Conservation (phyloP, 1,140 invertebrate species). For the Lasioglossum baleicum region DNA sequence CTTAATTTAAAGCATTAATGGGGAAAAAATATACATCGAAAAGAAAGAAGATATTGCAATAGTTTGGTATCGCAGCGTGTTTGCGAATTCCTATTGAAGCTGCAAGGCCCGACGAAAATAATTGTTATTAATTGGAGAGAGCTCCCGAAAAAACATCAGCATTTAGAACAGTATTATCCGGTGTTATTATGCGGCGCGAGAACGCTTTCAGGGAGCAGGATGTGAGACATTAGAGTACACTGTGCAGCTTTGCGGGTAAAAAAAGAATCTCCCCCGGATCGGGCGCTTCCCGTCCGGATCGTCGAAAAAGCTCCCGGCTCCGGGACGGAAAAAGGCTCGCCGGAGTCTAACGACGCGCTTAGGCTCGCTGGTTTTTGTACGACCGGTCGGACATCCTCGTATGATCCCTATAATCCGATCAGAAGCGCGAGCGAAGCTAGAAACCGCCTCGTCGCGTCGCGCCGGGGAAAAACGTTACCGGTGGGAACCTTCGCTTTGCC, state of each 20-base stretch:
- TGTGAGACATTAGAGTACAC: conserved; percentile 15
- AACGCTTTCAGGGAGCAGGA: conserved; percentile 16
- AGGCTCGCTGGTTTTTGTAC: neutral
- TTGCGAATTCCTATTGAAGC: too few species aligned
- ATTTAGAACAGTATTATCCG: too few species aligned
- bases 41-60: too few species aligned
- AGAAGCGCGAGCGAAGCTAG: neutral
- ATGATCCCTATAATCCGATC: neutral
- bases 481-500: too few species aligned
- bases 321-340: neutral
- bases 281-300: conserved; percentile 7
- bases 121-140: too few species aligned
- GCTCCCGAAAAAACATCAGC: too few species aligned
- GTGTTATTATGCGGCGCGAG: neutral
- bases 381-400: neutral
- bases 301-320: conserved; percentile 25
- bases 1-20: too few species aligned
- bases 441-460: too few species aligned
- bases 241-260: conserved; percentile 31
- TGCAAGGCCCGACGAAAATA: too few species aligned
- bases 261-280: conserved; percentile 50
- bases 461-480: too few species aligned
- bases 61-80: too few species aligned
- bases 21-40: too few species aligned
- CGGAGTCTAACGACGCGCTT: neutral